Evolutionary conservation across 2,113 vertebrate species (phyloP).

Genomic region (Canis aureus): DNA sequence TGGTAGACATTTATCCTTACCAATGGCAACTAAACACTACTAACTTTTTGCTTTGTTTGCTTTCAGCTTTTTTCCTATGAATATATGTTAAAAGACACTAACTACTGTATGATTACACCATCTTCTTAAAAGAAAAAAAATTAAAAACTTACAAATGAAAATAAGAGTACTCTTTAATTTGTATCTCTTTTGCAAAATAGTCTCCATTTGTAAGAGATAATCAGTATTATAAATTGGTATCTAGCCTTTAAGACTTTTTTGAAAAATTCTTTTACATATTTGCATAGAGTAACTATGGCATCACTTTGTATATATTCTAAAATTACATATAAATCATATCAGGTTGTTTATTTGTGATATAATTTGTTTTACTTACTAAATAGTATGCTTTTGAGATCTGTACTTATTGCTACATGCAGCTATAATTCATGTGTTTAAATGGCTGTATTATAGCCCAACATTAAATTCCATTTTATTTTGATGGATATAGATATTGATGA

Average conservation of each 20-base stretch:
- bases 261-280: neutral
- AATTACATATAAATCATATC: neutral
- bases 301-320: neutral
- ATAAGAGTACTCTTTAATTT: neutral
- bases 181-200: neutral
- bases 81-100: neutral
- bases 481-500: neutral
- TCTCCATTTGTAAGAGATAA: neutral
- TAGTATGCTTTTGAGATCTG: neutral
- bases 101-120: neutral
- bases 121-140: constrained; percentile 23
- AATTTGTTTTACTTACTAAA: neutral
- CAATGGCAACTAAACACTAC: neutral
- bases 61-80: neutral
- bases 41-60: constrained; percentile 32
- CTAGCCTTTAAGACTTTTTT: neutral
- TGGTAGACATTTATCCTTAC: neutral
- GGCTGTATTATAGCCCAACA: neutral
- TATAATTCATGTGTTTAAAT: constrained; percentile 1
- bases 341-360: neutral
- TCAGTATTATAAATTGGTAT: neutral
- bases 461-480: neutral
- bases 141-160: neutral
- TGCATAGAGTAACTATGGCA: neutral
- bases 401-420: neutral